Percentiles rank a stretch among this genome's conserved stretches.
Conservation (phyloP, 2,113 vertebrate species). For the Corythaixoides concolor region DNA sequence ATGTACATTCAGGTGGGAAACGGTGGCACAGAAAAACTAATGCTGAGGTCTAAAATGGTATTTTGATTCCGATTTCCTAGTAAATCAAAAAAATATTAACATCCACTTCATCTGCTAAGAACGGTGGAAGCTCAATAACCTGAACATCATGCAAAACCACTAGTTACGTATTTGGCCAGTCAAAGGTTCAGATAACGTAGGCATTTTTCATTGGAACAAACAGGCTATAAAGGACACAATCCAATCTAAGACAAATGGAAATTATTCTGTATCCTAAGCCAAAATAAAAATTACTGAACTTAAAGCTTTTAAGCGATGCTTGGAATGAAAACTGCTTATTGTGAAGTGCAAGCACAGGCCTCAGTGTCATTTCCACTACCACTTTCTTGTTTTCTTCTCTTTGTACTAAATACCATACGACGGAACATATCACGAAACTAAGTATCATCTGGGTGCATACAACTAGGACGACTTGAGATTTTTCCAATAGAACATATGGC, state of each 20-base stretch:
- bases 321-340: constrained; percentile 43
- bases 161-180: background rate
- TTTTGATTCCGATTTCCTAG: background rate
- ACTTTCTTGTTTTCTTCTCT: constrained; percentile 51
- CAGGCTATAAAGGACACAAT: background rate
- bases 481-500: constrained; percentile 63
- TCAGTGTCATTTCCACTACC: constrained; percentile 28
- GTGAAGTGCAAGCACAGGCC: constrained; percentile 5
- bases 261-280: constrained; percentile 2
- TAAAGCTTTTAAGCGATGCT: background rate
- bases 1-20: background rate
- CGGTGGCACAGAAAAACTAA: background rate
- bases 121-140: background rate
- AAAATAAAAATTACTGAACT: background rate
- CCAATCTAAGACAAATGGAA: background rate
- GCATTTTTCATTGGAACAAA: constrained; percentile 4
- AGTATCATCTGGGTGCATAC: constrained; percentile 51
- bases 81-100: constrained; percentile 33
- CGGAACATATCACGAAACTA: constrained; percentile 17
- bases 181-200: background rate
- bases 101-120: constrained; percentile 59
- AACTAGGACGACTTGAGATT: constrained; percentile 44
- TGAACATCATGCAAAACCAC: background rate
- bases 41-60: background rate
- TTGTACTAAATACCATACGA: constrained; percentile 34